Evolutionary conservation across 2,888 invertebrate genomes (phyloP).

Genomic region (Dendrolimus pini): DNA sequence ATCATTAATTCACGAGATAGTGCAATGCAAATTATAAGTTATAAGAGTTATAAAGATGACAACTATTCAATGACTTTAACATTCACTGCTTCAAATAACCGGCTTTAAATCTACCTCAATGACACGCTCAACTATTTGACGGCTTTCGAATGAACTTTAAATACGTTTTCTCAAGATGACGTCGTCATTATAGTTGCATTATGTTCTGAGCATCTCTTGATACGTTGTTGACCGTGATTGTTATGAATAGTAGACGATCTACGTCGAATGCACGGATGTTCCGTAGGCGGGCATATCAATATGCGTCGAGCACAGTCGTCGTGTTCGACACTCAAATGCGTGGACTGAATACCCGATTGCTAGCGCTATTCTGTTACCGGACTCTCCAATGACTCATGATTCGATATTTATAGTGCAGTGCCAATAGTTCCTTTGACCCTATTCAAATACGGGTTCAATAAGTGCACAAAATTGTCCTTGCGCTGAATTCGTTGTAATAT

Average conservation of each 20-base stretch:
- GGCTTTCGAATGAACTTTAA: constrained; percentile 3
- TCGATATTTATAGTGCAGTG: constrained; percentile 49
- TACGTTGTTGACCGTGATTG: background rate
- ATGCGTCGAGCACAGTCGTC: constrained; percentile 41
- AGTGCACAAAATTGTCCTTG: constrained; percentile 60
- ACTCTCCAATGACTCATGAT: constrained; percentile 61
- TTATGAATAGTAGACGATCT: constrained; percentile 15
- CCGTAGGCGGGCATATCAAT: constrained; percentile 55
- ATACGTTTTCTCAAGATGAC: constrained; percentile 12
- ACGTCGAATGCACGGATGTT: constrained; percentile 28
- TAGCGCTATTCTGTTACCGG: constrained; percentile 44
- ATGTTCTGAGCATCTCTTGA: background rate
- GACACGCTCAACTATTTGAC: constrained; percentile 7
- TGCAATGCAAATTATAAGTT: constrained; percentile 11
- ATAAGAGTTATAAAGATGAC: background rate
- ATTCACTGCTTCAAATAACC: background rate
- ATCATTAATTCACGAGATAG: constrained; percentile 42
- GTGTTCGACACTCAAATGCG: constrained; percentile 48
- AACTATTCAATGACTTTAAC: background rate
- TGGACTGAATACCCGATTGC: constrained; percentile 54
- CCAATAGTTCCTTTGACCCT: constrained; percentile 66
- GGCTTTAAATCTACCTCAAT: constrained; percentile 1
- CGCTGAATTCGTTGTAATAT: constrained; percentile 54
- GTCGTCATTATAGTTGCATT: background rate
- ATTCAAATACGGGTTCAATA: constrained; percentile 52